phyloP scores from a whole-genome alignment of 2,888 invertebrate species.

The Acrobasis repandana region DNA sequence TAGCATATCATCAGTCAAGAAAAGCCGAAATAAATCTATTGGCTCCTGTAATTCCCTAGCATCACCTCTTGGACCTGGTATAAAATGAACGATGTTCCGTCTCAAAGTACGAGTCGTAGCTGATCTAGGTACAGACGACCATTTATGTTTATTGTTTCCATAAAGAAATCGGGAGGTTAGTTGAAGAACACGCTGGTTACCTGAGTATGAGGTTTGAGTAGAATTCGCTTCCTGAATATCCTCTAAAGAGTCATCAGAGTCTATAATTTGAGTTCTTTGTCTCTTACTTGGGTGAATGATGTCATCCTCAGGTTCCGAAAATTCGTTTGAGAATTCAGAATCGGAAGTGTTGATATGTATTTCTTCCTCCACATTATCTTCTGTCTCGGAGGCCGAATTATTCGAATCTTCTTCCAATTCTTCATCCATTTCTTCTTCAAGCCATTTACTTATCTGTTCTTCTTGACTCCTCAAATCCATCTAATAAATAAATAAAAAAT shows the following conservation, averaged over 20 bases:
- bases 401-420: too few relatives aligned
- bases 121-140: slow-evolving; percentile 3
- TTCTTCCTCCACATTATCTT: too few relatives aligned
- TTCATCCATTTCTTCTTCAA: too few relatives aligned
- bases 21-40: slow-evolving; percentile 13
- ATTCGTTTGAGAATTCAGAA: slow-evolving; percentile 1
- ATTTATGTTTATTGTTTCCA: not conserved
- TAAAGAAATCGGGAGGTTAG: not conserved
- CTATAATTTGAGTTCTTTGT: slow-evolving; percentile 21
- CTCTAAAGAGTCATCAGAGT: slow-evolving; percentile 12
- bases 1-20: slow-evolving; percentile 16
- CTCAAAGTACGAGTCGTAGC: slow-evolving; percentile 5
- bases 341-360: slow-evolving; percentile 4
- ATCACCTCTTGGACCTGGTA: too few relatives aligned
- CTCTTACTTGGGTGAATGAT: slow-evolving; percentile 11
- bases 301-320: slow-evolving; percentile 2
- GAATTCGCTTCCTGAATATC: not conserved
- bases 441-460: too few relatives aligned
- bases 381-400: too few relatives aligned
- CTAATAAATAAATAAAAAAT: too few relatives aligned
- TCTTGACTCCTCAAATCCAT: too few relatives aligned
- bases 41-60: slow-evolving; percentile 5
- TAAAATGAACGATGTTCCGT: slow-evolving; percentile 3
- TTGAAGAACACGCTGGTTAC: slow-evolving; percentile 3
- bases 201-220: not conserved